phyloP scores from a whole-genome alignment of 2,797 vertebrate genomes.

The Darevskia mixta region DNA sequence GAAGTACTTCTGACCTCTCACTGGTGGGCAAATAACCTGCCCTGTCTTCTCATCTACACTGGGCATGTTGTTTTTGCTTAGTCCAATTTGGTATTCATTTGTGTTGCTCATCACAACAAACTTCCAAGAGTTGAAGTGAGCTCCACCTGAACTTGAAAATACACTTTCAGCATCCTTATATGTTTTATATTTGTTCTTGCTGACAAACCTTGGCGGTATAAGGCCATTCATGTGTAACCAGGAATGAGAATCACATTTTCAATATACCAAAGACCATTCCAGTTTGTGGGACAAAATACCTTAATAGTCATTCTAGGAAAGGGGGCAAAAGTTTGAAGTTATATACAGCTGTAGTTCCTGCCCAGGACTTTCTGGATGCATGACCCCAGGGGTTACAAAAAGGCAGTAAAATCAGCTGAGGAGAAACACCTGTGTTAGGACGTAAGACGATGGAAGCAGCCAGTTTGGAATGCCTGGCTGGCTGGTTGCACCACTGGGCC shows the following conservation, averaged over 20 bases:
- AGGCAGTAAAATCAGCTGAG: background rate
- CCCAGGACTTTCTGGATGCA: background rate
- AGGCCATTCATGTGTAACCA: background rate
- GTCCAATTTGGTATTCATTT: background rate
- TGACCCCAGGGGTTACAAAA: rapidly evolving
- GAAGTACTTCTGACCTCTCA: background rate
- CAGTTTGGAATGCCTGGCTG: background rate
- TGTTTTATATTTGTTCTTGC: background rate
- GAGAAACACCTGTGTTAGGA: background rate
- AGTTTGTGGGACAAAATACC: background rate
- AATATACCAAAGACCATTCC: background rate
- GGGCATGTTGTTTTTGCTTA: no score
- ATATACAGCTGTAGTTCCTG: background rate
- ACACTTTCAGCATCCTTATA: background rate
- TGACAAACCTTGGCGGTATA: background rate
- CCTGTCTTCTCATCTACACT: background rate
- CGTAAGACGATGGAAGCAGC: background rate
- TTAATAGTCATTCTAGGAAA: rapidly evolving
- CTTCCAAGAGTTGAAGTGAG: background rate
- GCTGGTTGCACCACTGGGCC: background rate
- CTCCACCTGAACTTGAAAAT: background rate
- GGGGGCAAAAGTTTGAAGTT: rapidly evolving
- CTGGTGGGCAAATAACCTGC: background rate
- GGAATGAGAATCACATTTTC: background rate
- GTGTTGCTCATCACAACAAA: no score